phyloP scores from a whole-genome alignment of 2,888 invertebrate genomes.

The Hemicrepidius hirtus region DNA sequence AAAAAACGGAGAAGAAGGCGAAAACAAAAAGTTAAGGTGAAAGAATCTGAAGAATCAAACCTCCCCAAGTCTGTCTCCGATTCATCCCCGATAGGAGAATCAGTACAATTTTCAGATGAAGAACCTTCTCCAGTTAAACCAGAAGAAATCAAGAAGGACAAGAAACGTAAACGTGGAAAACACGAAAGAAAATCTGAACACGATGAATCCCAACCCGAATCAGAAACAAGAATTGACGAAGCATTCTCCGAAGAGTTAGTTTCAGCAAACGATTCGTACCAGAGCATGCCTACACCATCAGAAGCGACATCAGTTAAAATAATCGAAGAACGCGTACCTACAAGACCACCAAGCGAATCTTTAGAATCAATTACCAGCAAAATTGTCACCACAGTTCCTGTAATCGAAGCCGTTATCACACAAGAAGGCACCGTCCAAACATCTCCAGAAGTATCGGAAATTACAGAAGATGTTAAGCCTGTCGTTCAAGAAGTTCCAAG shows the following conservation, averaged over 20 bases:
- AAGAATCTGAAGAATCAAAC: conserved; percentile 73
- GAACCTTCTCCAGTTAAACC: conserved; percentile 61
- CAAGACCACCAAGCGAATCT: conserved; percentile 75
- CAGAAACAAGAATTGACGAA: conserved; percentile 56
- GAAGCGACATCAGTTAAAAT: conserved; percentile 79
- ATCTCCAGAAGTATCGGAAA: conserved; percentile 73
- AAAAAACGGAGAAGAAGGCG: conserved; percentile 70
- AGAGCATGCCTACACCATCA: conserved; percentile 76
- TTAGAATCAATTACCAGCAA: conserved; percentile 72
- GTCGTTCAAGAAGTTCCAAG: conserved; percentile 68
- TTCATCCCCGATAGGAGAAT: conserved; percentile 65
- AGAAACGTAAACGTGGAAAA: conserved; percentile 68
- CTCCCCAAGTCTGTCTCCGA: conserved; percentile 73
- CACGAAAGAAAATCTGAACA: conserved; percentile 66
- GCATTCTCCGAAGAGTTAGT: conserved; percentile 73
- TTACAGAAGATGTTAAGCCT: conserved; percentile 66
- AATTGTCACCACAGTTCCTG: conserved; percentile 75
- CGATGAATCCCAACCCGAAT: conserved; percentile 43
- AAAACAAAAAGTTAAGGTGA: conserved; percentile 72
- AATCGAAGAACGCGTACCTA: conserved; percentile 78
- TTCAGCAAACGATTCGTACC: conserved; percentile 77
- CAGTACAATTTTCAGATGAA: conserved; percentile 70
- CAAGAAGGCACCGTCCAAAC: conserved; percentile 77
- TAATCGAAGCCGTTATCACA: conserved; percentile 76
- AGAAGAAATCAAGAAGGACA: conserved; percentile 65